A percentile compares a stretch with the other conserved stretches of the same genome.
Conservation (phyloP, 2,888 invertebrate genomes). For the Tetranychus piercei region DNA sequence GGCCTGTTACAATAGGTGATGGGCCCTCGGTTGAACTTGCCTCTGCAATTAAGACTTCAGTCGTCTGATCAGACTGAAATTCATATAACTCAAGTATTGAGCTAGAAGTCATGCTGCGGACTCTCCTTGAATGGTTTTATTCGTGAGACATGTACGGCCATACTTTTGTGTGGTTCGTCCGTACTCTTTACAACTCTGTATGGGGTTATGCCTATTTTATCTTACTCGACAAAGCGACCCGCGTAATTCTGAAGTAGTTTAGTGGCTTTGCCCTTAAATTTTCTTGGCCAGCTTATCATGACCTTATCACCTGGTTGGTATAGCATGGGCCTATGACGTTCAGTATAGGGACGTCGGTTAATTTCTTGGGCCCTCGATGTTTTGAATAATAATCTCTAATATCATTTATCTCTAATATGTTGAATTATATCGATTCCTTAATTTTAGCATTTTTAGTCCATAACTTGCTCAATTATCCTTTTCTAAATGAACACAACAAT, state of each 20-base stretch:
- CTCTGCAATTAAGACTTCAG: too few species aligned
- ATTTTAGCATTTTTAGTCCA: too few species aligned
- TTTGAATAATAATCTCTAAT: too few species aligned
- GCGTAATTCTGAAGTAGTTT: conserved; percentile 14
- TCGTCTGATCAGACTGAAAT: too few species aligned
- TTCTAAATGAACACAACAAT: too few species aligned
- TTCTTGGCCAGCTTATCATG: conserved; percentile 9
- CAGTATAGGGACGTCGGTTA: not conserved
- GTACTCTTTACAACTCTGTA: not conserved
- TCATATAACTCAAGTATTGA: too few species aligned
- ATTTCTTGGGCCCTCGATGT: not conserved
- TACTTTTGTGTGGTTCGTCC: not conserved
- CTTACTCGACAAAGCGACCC: conserved; percentile 10
- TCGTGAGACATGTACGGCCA: conserved; percentile 12
- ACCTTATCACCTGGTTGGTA: conserved; percentile 16
- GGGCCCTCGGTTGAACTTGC: too few species aligned
- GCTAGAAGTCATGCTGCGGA: too few species aligned
- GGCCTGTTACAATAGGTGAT: too few species aligned
- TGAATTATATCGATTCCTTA: too few species aligned
- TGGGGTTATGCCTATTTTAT: not conserved
- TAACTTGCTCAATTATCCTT: too few species aligned
- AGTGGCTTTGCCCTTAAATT: conserved; percentile 11
- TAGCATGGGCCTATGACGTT: not conserved
- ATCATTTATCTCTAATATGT: too few species aligned
- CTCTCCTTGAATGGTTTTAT: conserved; percentile 11